phyloP scores from a whole-genome alignment of 2,888 invertebrate species.

The Amphipoea oculea region DNA sequence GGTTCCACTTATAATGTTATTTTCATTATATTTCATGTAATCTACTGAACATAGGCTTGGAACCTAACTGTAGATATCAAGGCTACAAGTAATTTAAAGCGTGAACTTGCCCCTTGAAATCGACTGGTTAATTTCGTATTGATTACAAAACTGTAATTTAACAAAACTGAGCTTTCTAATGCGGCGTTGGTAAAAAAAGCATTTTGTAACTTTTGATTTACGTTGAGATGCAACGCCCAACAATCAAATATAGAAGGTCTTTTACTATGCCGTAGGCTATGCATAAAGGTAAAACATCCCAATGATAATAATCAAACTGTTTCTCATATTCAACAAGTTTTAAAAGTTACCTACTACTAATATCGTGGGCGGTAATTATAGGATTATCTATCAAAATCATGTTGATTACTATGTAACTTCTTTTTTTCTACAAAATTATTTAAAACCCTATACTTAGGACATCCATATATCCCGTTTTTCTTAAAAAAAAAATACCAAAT shows the following conservation, averaged over 20 bases:
- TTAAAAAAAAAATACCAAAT: neutral
- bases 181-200: conserved; percentile 43
- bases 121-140: conserved; percentile 45
- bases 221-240: conserved; percentile 51
- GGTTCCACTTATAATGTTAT: conserved; percentile 39
- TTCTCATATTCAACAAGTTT: neutral
- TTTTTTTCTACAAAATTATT: neutral
- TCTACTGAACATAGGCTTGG: conserved; percentile 31
- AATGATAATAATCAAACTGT: conserved; percentile 17
- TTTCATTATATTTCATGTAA: conserved; percentile 44
- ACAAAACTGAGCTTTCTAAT: conserved; percentile 56
- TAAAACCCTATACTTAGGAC: neutral
- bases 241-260: conserved; percentile 22
- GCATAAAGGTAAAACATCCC: neutral
- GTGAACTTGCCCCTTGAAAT: conserved; percentile 62
- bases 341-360: neutral
- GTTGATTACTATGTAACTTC: neutral
- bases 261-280: conserved; percentile 9
- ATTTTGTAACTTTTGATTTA: conserved; percentile 63
- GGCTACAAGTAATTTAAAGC: conserved; percentile 54
- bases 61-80: conserved; percentile 39
- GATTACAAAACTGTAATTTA: conserved; percentile 60
- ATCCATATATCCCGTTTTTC: neutral
- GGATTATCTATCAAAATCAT: conserved; percentile 29
- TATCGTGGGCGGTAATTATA: conserved; percentile 18